A percentile compares a stretch with the other conserved stretches of the same genome.
Evolutionary conservation across 2,113 vertebrate species (phyloP).

Genomic region (Cranoglanis bouderius): DNA sequence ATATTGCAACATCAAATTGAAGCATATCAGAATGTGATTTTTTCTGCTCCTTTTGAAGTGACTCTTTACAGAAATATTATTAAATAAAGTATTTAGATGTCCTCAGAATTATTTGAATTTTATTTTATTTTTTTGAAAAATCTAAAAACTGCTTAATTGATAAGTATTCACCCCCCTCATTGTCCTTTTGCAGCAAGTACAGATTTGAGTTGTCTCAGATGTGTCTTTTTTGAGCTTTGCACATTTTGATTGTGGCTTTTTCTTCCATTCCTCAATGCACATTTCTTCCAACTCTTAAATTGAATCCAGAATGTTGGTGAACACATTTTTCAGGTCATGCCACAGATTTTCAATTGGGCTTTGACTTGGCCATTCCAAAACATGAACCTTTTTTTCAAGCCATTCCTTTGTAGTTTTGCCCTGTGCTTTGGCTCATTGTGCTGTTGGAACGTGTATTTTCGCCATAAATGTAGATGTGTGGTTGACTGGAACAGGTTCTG

Average conservation of each 20-base stretch:
- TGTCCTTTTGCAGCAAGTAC: background rate
- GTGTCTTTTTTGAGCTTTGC: background rate
- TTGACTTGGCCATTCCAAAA: background rate
- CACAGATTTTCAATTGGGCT: background rate
- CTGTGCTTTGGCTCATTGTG: background rate
- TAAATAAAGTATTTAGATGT: background rate
- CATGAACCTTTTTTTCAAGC: background rate
- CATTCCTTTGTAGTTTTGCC: background rate
- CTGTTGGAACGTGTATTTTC: background rate
- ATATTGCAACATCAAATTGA: background rate
- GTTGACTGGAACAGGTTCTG: background rate
- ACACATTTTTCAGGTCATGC: background rate
- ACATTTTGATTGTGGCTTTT: background rate
- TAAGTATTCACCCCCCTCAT: background rate
- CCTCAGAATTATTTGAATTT: background rate
- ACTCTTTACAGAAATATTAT: background rate
- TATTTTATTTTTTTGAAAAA: too few relatives aligned
- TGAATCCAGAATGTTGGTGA: background rate
- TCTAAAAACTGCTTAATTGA: background rate
- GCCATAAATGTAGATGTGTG: background rate
- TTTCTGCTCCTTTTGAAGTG: background rate
- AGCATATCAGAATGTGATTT: background rate
- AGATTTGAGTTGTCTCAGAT: background rate
- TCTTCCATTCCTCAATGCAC: background rate
- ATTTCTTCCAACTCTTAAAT: background rate